Percentiles rank a stretch among this genome's conserved stretches.
phyloP scores from a whole-genome alignment of 1,140 invertebrate species.

The Ceratina japonica region DNA sequence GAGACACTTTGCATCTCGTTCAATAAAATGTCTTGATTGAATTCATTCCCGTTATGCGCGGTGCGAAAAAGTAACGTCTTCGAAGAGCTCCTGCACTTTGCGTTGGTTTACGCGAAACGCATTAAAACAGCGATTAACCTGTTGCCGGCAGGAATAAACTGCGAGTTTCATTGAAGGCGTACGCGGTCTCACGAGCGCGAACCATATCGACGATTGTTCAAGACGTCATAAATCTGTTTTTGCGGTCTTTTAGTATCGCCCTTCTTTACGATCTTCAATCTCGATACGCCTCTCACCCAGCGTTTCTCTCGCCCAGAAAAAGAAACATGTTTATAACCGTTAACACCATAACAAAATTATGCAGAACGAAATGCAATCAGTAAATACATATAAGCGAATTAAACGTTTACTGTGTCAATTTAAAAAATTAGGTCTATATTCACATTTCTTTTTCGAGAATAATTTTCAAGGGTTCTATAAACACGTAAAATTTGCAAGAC shows the following conservation, averaged over 20 bases:
- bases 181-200: neutral
- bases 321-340: slow-evolving; percentile 16
- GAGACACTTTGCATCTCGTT: neutral
- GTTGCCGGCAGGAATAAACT: slow-evolving; percentile 20
- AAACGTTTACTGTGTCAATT: no score
- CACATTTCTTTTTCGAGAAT: no score
- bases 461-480: no score
- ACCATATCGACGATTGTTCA: slow-evolving; percentile 42
- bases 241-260: slow-evolving; percentile 37
- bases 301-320: slow-evolving; percentile 9
- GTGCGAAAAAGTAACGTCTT: neutral
- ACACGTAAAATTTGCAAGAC: no score
- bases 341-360: neutral
- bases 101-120: neutral
- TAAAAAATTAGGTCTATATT: no score
- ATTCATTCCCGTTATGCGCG: no score
- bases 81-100: neutral
- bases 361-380: neutral
- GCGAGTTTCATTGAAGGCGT: slow-evolving; percentile 1
- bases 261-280: slow-evolving; percentile 34
- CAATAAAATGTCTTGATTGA: no score
- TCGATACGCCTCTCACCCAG: slow-evolving; percentile 31
- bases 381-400: no score
- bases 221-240: slow-evolving; percentile 48
- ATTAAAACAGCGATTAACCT: slow-evolving; percentile 16